Evolutionary conservation across 1,140 invertebrate genomes (phyloP), one percentile per base, ranked within the genome.

Genomic region (Drepana arcuata): DNA sequence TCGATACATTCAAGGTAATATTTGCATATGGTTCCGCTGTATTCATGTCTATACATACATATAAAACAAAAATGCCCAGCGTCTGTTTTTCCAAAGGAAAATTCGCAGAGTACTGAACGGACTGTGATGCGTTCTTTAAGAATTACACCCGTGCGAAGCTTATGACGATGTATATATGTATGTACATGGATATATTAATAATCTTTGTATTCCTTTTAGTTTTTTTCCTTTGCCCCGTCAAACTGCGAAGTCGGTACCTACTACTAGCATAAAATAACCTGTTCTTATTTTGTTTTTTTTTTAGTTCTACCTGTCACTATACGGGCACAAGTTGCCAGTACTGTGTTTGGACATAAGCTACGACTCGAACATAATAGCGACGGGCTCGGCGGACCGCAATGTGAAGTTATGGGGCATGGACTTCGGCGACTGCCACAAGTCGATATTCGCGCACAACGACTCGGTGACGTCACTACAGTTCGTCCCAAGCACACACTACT

Each of bases 401-500:
- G 88, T 99, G 2, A 98, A 99, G 86, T 93, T 99, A 45, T 99
- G 97, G 97, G 97, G 97, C 27, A 88, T 99, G 70, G 96, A 99
- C 80, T 99, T 98, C 84, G 98, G 98, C 11, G 97, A 99, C 79
- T 99, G 96, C 60, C 93, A 95, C 68, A 91, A 89, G 50, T 93
- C 92, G 0, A 79, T 93, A 36, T 92, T 94, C 82, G 96, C 96
- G 1, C 97, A 99, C 78, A 96, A 99, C 61, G 95, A 98, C 70
- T 95, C 95, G 3, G 90, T 99, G 1, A 97, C 93, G 31, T 90
- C 91, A 29, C 63, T 99, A 2, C 87, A 91, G 56, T 99, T 99
- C 65, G 88, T 98, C 9, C 91, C 94, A 0, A 90, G 89, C 41
- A 98, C 97, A 2, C 95, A 99, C 82, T 89, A 97, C 62, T 92